Evolutionary conservation across 2,113 vertebrate genomes (phyloP).

Genomic region (Argyrosomus japonicus): DNA sequence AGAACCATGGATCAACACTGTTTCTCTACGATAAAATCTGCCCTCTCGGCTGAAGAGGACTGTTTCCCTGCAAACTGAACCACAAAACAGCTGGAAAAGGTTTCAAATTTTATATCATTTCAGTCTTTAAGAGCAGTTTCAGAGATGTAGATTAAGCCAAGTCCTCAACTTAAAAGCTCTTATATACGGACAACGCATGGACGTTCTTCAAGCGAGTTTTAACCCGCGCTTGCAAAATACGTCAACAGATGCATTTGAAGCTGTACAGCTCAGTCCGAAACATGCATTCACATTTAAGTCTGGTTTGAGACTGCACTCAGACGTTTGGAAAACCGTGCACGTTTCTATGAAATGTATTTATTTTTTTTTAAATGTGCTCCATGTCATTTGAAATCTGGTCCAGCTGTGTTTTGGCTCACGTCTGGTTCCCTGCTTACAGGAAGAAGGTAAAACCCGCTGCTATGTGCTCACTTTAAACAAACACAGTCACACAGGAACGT

Average conservation of each 20-base stretch:
- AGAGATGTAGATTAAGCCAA: background rate
- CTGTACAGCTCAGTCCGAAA: background rate
- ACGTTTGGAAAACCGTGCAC: constrained; percentile 16
- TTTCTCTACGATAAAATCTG: constrained; percentile 90
- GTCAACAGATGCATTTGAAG: background rate
- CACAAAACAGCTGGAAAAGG: constrained; percentile 57
- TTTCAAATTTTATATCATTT: constrained; percentile 39
- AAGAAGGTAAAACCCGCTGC: constrained; percentile 95
- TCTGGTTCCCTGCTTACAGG: constrained; percentile 86
- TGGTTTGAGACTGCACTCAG: background rate
- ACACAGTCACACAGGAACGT: constrained; percentile 90
- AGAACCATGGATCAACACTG: constrained; percentile 87
- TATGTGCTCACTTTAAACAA: constrained; percentile 93
- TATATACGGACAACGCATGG: background rate
- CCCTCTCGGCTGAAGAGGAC: constrained; percentile 86
- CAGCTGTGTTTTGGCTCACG: constrained; percentile 58
- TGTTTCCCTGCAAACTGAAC: constrained; percentile 50
- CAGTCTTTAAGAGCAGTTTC: background rate
- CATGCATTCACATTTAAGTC: background rate
- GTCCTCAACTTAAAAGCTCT: constrained; percentile 12
- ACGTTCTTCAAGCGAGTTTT: constrained; percentile 1
- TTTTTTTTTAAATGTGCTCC: constrained; percentile 84
- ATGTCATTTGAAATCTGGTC: constrained; percentile 78
- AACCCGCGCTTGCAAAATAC: background rate
- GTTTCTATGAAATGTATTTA: background rate